A percentile compares a stretch with the other conserved stretches of the same genome.
phyloP scores from a whole-genome alignment of 1,140 invertebrate species.

The Ostrea edulis region DNA sequence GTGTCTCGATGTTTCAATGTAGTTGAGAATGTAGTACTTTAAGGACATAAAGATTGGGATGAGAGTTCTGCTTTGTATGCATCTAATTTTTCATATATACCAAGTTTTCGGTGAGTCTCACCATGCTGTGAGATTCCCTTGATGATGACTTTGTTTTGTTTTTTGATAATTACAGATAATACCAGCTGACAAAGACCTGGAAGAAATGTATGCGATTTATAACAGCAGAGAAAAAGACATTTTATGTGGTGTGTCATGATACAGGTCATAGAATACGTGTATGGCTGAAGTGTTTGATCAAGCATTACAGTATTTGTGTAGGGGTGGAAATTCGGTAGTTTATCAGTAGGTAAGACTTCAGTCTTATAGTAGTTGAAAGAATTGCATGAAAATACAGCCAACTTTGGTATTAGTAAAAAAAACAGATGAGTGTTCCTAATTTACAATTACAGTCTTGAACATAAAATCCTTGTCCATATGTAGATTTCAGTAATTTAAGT shows the following conservation, averaged over 20 bases:
- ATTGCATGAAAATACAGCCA: neutral
- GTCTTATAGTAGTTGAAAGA: neutral
- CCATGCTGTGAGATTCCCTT: no score
- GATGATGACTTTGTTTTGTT: neutral
- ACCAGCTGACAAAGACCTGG: conserved; percentile 46
- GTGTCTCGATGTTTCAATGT: no score
- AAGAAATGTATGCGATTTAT: conserved; percentile 45
- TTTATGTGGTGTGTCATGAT: conserved; percentile 38
- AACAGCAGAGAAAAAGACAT: conserved; percentile 45
- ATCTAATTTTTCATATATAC: no score
- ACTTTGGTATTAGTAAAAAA: neutral
- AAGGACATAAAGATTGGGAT: no score
- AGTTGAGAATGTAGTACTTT: no score
- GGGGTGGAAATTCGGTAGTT: neutral
- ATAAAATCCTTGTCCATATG: no score
- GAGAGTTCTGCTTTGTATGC: no score
- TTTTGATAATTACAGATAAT: conserved; percentile 36
- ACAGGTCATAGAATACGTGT: neutral
- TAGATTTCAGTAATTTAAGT: no score
- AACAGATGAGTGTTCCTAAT: neutral
- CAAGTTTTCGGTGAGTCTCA: no score
- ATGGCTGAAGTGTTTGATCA: neutral
- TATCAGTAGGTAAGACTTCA: neutral
- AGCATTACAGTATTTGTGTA: neutral
- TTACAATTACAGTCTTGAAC: no score